Base-by-base conservation (phyloP, 2,888 invertebrate genomes). In the Macroteleia sp. region DNA sequence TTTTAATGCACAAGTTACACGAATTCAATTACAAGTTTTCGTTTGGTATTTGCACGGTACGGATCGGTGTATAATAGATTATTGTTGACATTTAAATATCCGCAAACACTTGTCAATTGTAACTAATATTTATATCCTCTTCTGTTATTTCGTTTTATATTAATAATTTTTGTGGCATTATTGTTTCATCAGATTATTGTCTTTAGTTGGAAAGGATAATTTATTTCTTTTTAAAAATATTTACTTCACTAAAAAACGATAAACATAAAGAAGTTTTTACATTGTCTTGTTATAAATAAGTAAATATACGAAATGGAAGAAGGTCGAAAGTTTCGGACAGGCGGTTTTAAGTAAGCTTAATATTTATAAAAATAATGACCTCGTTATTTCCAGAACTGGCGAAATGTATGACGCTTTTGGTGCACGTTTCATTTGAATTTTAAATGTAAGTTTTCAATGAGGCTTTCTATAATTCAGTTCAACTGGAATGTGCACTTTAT, bases 391-490 rank as follows among this genome's bases (percentile, higher is more conserved):
- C 22, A n/a, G 8, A 54, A 6, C 22, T 19, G 20, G 32, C 34
- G 20, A 54, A 67, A 74, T 22, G 54, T 67, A 44, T 67, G 67
- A 74, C 57, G 41, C 44, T 74, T 66, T 74, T 74, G 67, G 74
- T 69, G 54, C 74, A 46, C 67, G 61, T 67, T 75, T 67, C 74
- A 75, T 75, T 67, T 75, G 46, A 75, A 75, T 61, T 67, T 75
- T 59, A 75, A 67, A 75, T 66, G 59, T 12, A 59, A 74, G 22
- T 56, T 66, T 52, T 66, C 44, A 25, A n/a, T 28, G 50, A 36
- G 46, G 30, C 20, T 66, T 61, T 75, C 46, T 66, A 74, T 67
- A 57, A 75, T 61, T 66, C 59, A 52, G 61, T 67, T 74, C 61
- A 75, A 59, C 61, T 52, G 54, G 8, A 44, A 54, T 75, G 54